These are phyloP conservation scores for Emys orbicularis DNA, from an alignment of 2,797 vertebrate species.

Conservation along the genomic window DNA sequence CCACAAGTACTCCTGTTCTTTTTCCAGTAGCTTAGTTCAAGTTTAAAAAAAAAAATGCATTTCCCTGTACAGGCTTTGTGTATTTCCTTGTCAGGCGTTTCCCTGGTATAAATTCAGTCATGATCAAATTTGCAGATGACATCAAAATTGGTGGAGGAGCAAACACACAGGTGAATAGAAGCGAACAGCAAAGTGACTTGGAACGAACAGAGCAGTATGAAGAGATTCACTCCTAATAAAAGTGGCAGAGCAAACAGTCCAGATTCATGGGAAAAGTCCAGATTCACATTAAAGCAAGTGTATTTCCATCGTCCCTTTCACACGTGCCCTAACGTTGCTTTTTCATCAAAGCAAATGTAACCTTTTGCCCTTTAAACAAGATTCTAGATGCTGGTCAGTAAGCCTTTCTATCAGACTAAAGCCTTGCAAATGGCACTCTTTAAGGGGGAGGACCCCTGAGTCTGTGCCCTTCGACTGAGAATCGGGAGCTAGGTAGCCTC, in stretches of 20 bases:
- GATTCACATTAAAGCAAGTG: not conserved
- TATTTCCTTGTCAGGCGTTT: not conserved
- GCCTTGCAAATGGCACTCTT: not conserved
- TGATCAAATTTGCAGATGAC: not conserved
- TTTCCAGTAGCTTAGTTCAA: not conserved
- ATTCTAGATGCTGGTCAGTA: constrained; percentile 5
- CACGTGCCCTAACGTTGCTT: not conserved
- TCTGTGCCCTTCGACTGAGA: constrained; percentile 11
- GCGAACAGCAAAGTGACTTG: not conserved
- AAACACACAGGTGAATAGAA: not conserved
- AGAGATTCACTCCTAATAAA: not conserved
- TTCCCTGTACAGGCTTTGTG: not conserved
- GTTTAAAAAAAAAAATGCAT: not conserved
- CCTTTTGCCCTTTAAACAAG: not conserved
- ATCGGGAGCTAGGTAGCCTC: not conserved
- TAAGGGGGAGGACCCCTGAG: constrained; percentile 22
- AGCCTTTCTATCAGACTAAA: constrained; percentile 29
- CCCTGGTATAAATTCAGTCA: not conserved
- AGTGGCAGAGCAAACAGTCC: not conserved
- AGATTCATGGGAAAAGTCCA: not conserved
- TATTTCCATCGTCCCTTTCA: not conserved
- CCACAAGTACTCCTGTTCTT: too few species aligned
- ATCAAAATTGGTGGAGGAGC: not conserved
- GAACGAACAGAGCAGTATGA: accelerated
- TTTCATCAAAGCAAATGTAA: not conserved